Conservation (phyloP, 2,113 vertebrate species). For the Chamaetylas fuelleborni region DNA sequence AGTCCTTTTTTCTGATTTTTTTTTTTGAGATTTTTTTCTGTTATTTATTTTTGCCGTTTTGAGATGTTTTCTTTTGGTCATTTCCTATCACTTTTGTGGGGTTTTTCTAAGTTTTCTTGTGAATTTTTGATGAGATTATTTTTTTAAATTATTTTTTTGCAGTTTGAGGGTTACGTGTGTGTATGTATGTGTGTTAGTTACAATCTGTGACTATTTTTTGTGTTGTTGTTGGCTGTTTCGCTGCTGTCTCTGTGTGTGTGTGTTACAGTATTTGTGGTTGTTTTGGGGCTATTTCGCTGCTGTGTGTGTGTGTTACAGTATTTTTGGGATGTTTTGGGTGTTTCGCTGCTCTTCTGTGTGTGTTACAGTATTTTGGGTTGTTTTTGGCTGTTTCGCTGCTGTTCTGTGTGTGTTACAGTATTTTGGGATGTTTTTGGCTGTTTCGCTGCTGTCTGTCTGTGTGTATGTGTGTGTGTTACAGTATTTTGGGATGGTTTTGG, state of each 20-base stretch:
- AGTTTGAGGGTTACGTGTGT: neutral
- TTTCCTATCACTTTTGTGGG: neutral
- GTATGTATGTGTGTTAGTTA: neutral
- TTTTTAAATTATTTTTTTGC: no score
- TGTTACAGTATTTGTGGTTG: neutral
- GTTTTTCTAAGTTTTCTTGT: neutral
- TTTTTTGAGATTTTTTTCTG: neutral
- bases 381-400: no score
- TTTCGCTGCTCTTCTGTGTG: no score
- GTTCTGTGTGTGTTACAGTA: neutral
- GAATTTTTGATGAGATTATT: neutral
- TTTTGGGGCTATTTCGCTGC: neutral
- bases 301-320: neutral
- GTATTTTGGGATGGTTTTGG: no score
- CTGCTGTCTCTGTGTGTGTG: neutral
- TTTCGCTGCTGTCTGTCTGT: neutral
- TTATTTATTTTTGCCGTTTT: neutral
- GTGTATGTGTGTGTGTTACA: no score
- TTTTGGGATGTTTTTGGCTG: neutral
- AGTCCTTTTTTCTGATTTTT: no score
- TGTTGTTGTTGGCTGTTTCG: neutral
- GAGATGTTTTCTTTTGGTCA: neutral
- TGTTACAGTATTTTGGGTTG: no score
- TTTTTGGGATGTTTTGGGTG: neutral
- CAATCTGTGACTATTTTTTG: no score